phyloP scores from a whole-genome alignment of 2,888 invertebrate species.

The Emesis russula region DNA sequence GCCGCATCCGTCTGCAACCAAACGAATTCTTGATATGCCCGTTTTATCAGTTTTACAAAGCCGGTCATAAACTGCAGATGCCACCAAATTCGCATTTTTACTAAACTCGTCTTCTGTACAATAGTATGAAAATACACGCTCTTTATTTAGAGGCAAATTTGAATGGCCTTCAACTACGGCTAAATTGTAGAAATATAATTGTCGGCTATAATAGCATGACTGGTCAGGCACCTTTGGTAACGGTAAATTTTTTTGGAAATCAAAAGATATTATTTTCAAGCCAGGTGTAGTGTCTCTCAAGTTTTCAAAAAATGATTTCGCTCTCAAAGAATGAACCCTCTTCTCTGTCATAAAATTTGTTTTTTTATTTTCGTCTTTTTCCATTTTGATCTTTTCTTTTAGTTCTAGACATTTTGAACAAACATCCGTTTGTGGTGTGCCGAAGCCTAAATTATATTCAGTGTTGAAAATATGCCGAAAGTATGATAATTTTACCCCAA shows the following conservation, averaged over 20 bases:
- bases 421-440: constrained; percentile 76
- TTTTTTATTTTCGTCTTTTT: constrained; percentile 60
- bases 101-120: constrained; percentile 83
- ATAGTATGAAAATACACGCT: constrained; percentile 85
- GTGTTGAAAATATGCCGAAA: constrained; percentile 82
- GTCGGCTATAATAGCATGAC: constrained; percentile 31
- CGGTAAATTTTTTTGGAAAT: constrained; percentile 54
- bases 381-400: constrained; percentile 55
- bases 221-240: constrained; percentile 65
- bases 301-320: constrained; percentile 53
- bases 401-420: constrained; percentile 81
- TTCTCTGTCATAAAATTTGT: constrained; percentile 61
- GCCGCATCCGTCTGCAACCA: constrained; percentile 26
- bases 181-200: constrained; percentile 48
- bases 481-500: constrained; percentile 69
- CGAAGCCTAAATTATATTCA: constrained; percentile 80
- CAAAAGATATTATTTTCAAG: constrained; percentile 55
- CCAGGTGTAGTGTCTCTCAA: constrained; percentile 24
- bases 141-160: constrained; percentile 73
- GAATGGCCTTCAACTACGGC: constrained; percentile 39
- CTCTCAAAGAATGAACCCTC: constrained; percentile 62
- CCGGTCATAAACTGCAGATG: constrained; percentile 67
- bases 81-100: constrained; percentile 80
- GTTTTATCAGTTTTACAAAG: constrained; percentile 76
- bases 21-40: constrained; percentile 54